Evolutionary conservation across 2,888 invertebrate genomes (phyloP), one percentile per base, ranked within the genome.

Genomic region (Ethmia dodecea): DNA sequence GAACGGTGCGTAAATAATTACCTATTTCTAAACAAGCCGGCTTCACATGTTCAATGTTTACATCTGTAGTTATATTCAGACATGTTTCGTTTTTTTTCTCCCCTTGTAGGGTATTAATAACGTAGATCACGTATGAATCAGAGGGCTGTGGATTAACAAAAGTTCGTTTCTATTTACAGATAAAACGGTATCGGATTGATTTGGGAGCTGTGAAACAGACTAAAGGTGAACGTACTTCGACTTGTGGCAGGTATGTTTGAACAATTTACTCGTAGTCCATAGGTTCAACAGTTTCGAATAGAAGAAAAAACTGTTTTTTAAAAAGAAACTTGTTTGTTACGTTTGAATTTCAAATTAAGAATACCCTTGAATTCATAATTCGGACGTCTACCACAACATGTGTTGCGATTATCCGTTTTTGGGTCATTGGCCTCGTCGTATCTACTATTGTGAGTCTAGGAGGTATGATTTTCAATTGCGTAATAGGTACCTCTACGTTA

Each of bases 121-220:
- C 66, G 65, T 73, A 65, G 68, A 67, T 61, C 53, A 55, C 54
- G 44, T 67, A 70, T 75, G 71, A 75, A 60, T 73, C 73, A 74
- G 67, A 60, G 71, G 67, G 68, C 68, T 71, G 67, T 66, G 66
- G 72, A 79, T 73, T 80, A 78, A 78, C 74, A 64, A 22, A 22
- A 73, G 74, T 62, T n/a, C 74, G 72, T 76, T 81, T 84, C 79
- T 84, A 78, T 86, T 84, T 84, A 69, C 83, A 83, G 84, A 84
- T 83, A 74, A 76, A 76, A 31, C 73, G 70, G 70, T 73, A 72
- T 37, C 72, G 71, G 70, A 75, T 79, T 80, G 79, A 77, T 77
- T 76, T 65, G 72, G 71, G 73, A 77, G 74, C 76, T 77, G 66
- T 75, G 80, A 81, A 83, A 79, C 81, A 83, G 80, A 72, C 74